phyloP scores from a whole-genome alignment of 2,113 vertebrate species.

The Calypte anna region DNA sequence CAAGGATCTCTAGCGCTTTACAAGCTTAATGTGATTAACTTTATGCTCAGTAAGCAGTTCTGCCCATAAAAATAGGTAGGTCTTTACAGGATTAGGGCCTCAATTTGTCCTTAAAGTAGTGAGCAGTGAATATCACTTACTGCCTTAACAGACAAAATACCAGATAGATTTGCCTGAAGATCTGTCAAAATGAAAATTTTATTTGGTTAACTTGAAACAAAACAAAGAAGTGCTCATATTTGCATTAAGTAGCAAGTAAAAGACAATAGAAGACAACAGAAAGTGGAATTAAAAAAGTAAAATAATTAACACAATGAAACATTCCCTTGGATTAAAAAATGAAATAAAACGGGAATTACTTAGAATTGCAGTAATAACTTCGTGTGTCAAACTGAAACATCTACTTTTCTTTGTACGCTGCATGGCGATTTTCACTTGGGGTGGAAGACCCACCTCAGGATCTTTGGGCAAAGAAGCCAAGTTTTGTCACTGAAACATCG shows the following conservation, averaged over 20 bases:
- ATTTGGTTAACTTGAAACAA: conserved; percentile 10
- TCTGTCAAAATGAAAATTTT: conserved; percentile 13
- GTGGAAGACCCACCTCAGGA: too few species aligned
- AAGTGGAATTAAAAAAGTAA: too few species aligned
- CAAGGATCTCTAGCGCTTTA: conserved; percentile 28
- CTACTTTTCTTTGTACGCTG: background rate
- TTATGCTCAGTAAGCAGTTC: conserved; percentile 62
- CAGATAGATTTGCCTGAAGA: conserved; percentile 11
- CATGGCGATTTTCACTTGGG: background rate
- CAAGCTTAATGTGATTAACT: conserved; percentile 61
- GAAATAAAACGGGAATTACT: conserved; percentile 24
- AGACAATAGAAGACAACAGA: background rate
- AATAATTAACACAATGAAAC: background rate
- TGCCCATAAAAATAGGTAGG: conserved; percentile 51
- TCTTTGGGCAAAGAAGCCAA: background rate
- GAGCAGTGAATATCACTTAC: conserved; percentile 8
- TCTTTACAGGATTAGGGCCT: conserved; percentile 53
- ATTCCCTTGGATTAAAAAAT: conserved; percentile 16
- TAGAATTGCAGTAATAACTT: background rate
- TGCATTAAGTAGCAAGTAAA: background rate
- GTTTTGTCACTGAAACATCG: background rate
- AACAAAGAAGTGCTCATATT: background rate
- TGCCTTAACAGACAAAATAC: conserved; percentile 17
- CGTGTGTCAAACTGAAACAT: background rate
- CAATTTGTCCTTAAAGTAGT: conserved; percentile 32